Percentiles rank a stretch among this genome's conserved stretches.
Evolutionary conservation across 2,797 vertebrate genomes (phyloP).

Genomic region (Alosa sapidissima): DNA sequence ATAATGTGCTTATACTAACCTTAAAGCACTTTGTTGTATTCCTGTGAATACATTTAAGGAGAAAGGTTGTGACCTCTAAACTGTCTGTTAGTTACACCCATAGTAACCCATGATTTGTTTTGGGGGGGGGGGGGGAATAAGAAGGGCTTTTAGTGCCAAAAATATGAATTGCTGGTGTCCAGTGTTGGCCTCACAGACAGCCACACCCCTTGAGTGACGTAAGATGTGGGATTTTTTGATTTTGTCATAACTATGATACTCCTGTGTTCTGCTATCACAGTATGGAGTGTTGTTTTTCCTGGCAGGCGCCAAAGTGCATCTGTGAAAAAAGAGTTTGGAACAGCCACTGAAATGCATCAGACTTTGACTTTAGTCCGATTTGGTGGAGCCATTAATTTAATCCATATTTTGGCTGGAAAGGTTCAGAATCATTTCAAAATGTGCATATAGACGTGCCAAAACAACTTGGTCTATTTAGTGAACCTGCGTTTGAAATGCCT

Average conservation of each 20-base stretch:
- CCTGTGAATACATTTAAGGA: neutral
- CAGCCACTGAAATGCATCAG: neutral
- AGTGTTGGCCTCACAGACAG: neutral
- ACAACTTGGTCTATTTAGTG: neutral
- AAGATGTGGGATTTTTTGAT: neutral
- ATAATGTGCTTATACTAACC: neutral
- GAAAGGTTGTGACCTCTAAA: neutral
- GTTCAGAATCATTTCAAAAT: neutral
- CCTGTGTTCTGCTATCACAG: neutral
- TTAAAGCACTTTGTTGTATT: neutral
- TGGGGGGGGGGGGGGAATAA: neutral
- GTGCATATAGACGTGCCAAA: neutral
- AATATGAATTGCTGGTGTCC: neutral
- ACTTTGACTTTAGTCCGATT: neutral
- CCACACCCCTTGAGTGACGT: neutral
- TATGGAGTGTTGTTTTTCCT: neutral
- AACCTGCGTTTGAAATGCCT: neutral
- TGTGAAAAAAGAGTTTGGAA: neutral
- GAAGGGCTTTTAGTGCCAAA: neutral
- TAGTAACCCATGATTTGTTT: neutral
- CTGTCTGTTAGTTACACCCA: neutral
- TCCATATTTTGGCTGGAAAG: conserved; percentile 3
- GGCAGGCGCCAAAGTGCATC: neutral
- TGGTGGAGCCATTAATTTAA: conserved; percentile 17
- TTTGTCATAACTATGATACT: conserved; percentile 15